Evolutionary conservation across 2,888 invertebrate genomes (phyloP).

Genomic region (Odontomyia ornata): DNA sequence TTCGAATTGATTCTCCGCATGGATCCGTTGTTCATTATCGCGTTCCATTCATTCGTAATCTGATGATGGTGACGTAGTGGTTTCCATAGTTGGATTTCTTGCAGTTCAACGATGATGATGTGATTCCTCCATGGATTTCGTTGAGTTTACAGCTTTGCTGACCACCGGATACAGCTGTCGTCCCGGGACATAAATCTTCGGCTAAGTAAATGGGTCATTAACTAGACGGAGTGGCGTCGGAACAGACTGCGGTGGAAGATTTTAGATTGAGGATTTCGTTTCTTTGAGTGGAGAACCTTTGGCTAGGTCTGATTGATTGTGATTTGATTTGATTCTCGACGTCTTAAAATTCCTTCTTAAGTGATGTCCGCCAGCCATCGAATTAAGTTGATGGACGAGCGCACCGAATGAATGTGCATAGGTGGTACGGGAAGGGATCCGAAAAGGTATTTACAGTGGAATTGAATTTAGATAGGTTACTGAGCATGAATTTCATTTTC

Average conservation of each 20-base stretch:
- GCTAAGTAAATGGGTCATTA: constrained; percentile 35
- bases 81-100: constrained; percentile 12
- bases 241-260: not conserved
- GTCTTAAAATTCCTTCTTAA: not conserved
- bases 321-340: not conserved
- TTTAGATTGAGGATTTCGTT: not conserved
- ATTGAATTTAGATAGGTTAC: too few species aligned
- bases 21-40: not conserved
- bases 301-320: not conserved
- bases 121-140: constrained; percentile 10
- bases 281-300: not conserved
- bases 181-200: constrained; percentile 38
- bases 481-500: too few species aligned
- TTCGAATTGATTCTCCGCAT: constrained; percentile 4
- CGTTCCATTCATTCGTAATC: constrained; percentile 30
- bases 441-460: too few species aligned
- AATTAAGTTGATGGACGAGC: constrained; percentile 4
- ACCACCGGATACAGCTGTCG: constrained; percentile 39
- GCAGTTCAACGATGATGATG: not conserved
- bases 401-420: not conserved
- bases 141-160: not conserved
- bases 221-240: constrained; percentile 11
- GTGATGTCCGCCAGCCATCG: not conserved
- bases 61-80: constrained; percentile 32
- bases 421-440: too few species aligned